A percentile compares a stretch with the other conserved stretches of the same genome.
These are phyloP conservation scores for Conus ventricosus DNA, from an alignment of 1,140 invertebrate genomes.

Conservation along the genomic window DNA sequence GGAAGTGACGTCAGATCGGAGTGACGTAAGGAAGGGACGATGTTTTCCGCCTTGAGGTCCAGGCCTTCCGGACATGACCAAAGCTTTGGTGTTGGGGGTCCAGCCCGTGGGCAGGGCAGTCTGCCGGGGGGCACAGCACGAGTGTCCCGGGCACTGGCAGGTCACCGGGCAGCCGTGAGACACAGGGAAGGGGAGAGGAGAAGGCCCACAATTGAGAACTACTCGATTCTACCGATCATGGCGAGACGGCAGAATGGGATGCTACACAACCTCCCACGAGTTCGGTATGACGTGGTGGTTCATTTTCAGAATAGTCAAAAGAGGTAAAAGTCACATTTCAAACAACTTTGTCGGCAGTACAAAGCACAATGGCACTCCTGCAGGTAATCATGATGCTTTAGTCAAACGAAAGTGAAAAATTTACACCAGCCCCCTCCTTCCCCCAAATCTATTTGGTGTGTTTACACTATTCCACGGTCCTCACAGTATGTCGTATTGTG, in stretches of 20 bases:
- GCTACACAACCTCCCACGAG: not conserved
- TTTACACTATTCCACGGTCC: no score
- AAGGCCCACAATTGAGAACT: not conserved
- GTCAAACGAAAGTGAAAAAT: no score
- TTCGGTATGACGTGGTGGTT: not conserved
- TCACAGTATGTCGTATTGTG: no score
- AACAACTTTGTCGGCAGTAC: not conserved
- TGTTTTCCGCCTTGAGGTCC: not conserved
- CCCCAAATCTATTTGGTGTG: no score
- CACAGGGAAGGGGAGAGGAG: not conserved
- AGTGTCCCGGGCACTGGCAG: not conserved
- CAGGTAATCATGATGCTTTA: no score
- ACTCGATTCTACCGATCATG: not conserved
- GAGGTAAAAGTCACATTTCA: not conserved
- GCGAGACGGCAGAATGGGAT: not conserved
- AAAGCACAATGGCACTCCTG: no score
- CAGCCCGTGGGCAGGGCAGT: constrained; percentile 8
- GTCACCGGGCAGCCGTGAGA: not conserved
- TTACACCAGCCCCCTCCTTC: no score
- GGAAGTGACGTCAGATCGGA: not conserved
- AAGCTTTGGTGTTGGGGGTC: not conserved
- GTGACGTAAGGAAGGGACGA: not conserved
- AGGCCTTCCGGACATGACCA: not conserved
- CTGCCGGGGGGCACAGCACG: constrained; percentile 13
- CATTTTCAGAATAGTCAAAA: not conserved